Evolutionary conservation across 2,797 vertebrate species (phyloP).

Genomic region (Euthynnus affinis): DNA sequence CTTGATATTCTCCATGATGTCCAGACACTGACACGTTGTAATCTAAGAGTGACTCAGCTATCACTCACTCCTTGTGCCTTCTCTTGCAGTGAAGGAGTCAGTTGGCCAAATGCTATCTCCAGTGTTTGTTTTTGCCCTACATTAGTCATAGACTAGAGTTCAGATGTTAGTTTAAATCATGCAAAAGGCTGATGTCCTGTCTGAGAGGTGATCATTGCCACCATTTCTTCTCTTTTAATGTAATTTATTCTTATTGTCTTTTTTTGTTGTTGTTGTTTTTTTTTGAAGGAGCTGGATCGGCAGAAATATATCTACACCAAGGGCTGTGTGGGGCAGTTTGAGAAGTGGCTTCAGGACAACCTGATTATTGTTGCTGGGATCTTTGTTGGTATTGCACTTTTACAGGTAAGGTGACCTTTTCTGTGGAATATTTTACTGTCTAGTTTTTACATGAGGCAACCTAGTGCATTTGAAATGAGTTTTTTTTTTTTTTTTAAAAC

Average conservation of each 20-base stretch:
- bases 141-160: slow-evolving; percentile 59
- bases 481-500: slow-evolving; percentile 11
- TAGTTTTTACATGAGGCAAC: not conserved
- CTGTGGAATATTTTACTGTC: not conserved
- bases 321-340: slow-evolving; percentile 95
- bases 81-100: slow-evolving; percentile 18
- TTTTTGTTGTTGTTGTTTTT: slow-evolving; percentile 21
- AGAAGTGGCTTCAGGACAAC: slow-evolving; percentile 96
- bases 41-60: slow-evolving; percentile 56
- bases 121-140: slow-evolving; percentile 29
- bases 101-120: slow-evolving; percentile 20
- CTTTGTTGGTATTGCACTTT: slow-evolving; percentile 92
- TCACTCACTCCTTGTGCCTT: slow-evolving; percentile 24
- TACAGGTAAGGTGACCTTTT: slow-evolving; percentile 86
- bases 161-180: slow-evolving; percentile 26
- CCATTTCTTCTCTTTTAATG: not conserved
- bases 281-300: slow-evolving; percentile 87
- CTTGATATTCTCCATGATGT: slow-evolving; percentile 44
- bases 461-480: slow-evolving; percentile 9
- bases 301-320: slow-evolving; percentile 93
- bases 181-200: not conserved
- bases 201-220: not conserved
- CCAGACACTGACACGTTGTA: slow-evolving; percentile 48
- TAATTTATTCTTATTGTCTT: not conserved
- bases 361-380: slow-evolving; percentile 91